Evolutionary conservation across 2,113 vertebrate species (phyloP).

Genomic region (Pseudorhombus dupliciocellatus): DNA sequence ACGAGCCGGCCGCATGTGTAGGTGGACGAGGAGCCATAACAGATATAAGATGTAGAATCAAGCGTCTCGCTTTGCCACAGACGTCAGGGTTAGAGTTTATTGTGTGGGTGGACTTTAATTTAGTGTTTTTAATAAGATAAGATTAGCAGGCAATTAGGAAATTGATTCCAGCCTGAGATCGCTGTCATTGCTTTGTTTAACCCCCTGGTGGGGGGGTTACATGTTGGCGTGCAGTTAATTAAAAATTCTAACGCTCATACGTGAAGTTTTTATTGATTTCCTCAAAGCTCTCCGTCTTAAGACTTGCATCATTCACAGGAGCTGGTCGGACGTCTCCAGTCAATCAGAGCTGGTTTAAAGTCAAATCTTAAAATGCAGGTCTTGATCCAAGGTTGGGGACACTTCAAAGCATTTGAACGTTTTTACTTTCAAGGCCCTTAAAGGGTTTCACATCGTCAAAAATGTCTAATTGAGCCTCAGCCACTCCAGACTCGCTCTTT

Average conservation of each 20-base stretch:
- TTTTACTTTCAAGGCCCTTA: neutral
- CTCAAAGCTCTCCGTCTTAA: no score
- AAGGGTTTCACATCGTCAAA: neutral
- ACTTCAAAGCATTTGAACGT: neutral
- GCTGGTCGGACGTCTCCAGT: neutral
- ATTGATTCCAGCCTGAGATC: constrained; percentile 36
- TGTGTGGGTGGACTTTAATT: constrained; percentile 18
- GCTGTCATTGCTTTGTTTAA: constrained; percentile 5
- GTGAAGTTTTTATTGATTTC: no score
- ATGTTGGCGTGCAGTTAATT: neutral
- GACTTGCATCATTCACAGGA: no score
- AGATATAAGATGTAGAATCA: neutral
- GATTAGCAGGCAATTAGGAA: constrained; percentile 44
- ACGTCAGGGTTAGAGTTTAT: neutral
- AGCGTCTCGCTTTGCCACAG: no score
- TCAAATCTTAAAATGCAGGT: neutral
- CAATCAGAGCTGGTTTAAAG: neutral
- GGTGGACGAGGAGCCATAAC: neutral
- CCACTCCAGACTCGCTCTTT: neutral
- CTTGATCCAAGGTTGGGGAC: neutral
- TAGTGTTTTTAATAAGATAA: constrained; percentile 35
- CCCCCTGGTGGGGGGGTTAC: no score
- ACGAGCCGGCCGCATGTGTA: neutral
- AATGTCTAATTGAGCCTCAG: neutral
- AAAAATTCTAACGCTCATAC: neutral